Conservation (phyloP, 2,888 invertebrate genomes). For the Poecilus cupreus region DNA sequence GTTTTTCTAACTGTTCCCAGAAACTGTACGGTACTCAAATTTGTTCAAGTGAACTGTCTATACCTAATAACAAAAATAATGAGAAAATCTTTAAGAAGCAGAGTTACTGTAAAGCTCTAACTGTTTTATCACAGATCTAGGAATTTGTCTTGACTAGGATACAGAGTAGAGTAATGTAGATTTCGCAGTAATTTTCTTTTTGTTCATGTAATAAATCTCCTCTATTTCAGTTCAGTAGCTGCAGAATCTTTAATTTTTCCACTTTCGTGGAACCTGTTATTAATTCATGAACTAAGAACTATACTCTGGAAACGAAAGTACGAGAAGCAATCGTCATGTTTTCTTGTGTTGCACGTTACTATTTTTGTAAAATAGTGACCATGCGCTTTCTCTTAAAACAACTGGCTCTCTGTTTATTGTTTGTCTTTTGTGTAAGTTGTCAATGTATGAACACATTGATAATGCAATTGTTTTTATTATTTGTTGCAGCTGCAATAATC, state of each 20-base stretch:
- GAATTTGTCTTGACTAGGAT: not conserved
- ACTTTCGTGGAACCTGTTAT: constrained; percentile 25
- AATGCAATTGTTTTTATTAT: constrained; percentile 24
- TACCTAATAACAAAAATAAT: not conserved
- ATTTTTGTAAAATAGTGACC: constrained; percentile 29
- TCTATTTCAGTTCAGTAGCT: constrained; percentile 6
- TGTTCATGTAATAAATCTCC: not conserved
- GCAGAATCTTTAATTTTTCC: constrained; percentile 28
- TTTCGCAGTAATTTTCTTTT: not conserved
- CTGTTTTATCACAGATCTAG: not conserved
- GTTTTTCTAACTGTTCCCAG: not conserved
- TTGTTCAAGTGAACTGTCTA: not conserved
- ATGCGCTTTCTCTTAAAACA: constrained; percentile 4
- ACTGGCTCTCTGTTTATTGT: constrained; percentile 17
- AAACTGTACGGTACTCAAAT: not conserved
- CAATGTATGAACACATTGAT: constrained; percentile 36
- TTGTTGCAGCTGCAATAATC: not conserved
- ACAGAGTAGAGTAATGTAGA: not conserved
- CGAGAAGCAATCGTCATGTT: not conserved
- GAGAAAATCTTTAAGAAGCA: not conserved
- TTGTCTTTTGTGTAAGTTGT: constrained; percentile 5
- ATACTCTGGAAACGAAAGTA: constrained; percentile 29
- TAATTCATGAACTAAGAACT: constrained; percentile 5
- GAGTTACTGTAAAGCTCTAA: not conserved
- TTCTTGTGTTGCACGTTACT: constrained; percentile 1